Evolutionary conservation across 2,113 vertebrate genomes (phyloP), one percentile per base, ranked within the genome.

Genomic region (Pseudonaja textilis): DNA sequence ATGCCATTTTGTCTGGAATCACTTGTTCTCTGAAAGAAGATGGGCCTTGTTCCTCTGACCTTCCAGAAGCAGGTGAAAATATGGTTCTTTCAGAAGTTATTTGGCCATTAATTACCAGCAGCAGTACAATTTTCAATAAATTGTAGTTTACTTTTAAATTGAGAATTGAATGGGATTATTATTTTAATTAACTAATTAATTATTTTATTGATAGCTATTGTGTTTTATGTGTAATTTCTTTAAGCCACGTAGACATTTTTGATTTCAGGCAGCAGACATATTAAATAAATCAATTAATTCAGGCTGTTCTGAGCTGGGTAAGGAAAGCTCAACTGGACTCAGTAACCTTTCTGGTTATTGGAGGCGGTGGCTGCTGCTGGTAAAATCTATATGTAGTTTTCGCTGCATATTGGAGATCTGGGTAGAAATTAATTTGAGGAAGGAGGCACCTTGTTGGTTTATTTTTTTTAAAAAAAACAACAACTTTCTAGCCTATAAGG

Each of bases 401-500:
- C 1, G n/a, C 52, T 88, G 87, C 29, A 55, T 20, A 34, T 25
- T 25, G 26, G 50, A 29, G 50, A 47, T 55, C 50, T 47, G 29
- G 22, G 50, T 88, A 6, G 26, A 88, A 87, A 47, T 86, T 50
- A 47, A 47, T 25, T 86, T 87, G 85, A 26, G 26, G 14, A 87
- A 87, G 26, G 52, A 16, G 47, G 1, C 12, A 14, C 86, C 9
- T 0, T 87, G 26, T 11, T 45, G 45, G 0, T 45, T 9, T 25
- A 3, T 10, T 10, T 25, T 25, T 59, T 1, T 9, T 25, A 1
- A 26, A 5, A 5, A n/a, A n/a, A n/a, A n/a, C n/a, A n/a, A n/a
- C n/a, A n/a, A 18, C 12, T 54, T 87, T 87, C 10, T 26, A 34
- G 87, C 47, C 50, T 54, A 20, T 6, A 88, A 55, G 5, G 87